A percentile compares a stretch with the other conserved stretches of the same genome.
phyloP scores from a whole-genome alignment of 2,888 invertebrate species.

The Pristionchus arcanus region DNA sequence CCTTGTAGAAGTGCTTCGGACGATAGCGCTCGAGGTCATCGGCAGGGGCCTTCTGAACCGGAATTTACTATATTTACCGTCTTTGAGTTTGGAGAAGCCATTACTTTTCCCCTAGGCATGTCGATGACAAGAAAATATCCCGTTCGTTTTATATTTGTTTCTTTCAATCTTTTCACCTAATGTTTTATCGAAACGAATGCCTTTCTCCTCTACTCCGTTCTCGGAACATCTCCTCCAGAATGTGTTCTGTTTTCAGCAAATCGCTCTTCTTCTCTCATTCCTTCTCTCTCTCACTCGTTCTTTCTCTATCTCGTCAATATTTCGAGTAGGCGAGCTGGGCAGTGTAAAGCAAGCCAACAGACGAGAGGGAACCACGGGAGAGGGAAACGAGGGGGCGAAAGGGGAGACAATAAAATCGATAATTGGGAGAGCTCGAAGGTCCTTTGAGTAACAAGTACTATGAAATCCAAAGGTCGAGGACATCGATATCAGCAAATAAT shows the following conservation, averaged over 20 bases:
- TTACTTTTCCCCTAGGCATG: too few relatives aligned
- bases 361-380: constrained; percentile 22
- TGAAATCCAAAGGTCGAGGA: too few relatives aligned
- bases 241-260: background rate
- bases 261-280: background rate
- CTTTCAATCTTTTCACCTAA: too few relatives aligned
- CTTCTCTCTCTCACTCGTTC: constrained; percentile 18
- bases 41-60: constrained; percentile 39
- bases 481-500: too few relatives aligned
- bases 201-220: background rate
- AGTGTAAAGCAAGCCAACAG: constrained; percentile 32
- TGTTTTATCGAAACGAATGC: background rate
- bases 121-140: too few relatives aligned
- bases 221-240: background rate
- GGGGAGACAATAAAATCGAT: too few relatives aligned
- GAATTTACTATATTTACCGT: too few relatives aligned
- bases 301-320: constrained; percentile 19
- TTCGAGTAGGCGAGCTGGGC: constrained; percentile 44
- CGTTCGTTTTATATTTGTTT: too few relatives aligned
- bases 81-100: too few relatives aligned
- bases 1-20: constrained; percentile 74
- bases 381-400: constrained; percentile 31
- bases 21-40: constrained; percentile 70
- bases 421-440: too few relatives aligned
- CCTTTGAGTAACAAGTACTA: too few relatives aligned